A percentile compares a stretch with the other conserved stretches of the same genome.
phyloP scores from a whole-genome alignment of 2,113 vertebrate species.

The Petroica traversi region DNA sequence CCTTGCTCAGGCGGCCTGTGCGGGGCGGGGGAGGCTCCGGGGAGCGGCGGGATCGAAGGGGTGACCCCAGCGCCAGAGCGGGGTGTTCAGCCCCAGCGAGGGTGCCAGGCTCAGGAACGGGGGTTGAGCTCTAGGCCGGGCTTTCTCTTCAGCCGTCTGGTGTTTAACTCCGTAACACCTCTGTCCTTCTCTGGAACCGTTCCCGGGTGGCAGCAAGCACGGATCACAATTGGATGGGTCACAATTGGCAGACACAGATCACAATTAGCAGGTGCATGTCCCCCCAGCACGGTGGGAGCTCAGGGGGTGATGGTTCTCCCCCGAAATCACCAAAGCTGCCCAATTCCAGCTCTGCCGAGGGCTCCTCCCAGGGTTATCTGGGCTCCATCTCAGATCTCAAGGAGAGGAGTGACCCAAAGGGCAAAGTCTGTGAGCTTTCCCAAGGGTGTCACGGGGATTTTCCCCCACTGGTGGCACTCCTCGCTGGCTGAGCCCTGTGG shows the following conservation, averaged over 20 bases:
- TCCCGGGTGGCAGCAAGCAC: accelerated
- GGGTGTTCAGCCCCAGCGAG: not conserved
- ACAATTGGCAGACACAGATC: accelerated
- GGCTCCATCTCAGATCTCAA: not conserved
- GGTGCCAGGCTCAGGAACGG: not conserved
- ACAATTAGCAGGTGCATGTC: too few species aligned
- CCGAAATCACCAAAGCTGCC: accelerated
- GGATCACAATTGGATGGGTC: not conserved
- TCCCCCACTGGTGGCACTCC: accelerated
- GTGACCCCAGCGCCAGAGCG: not conserved
- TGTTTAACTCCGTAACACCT: accelerated
- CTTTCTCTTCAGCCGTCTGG: accelerated
- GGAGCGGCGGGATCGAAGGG: not conserved
- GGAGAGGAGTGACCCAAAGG: not conserved
- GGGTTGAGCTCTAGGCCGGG: not conserved
- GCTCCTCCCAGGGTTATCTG: not conserved
- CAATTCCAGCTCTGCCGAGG: not conserved
- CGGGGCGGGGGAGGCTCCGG: accelerated
- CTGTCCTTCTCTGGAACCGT: accelerated
- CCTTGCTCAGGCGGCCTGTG: not conserved
- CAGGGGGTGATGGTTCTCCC: accelerated
- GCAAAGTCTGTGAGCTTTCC: not conserved
- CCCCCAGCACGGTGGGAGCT: not conserved
- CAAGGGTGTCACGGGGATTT: not conserved
- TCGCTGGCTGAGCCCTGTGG: accelerated